Evolutionary conservation across 2,113 vertebrate species (phyloP).

Genomic region (Anseranas semipalmata): DNA sequence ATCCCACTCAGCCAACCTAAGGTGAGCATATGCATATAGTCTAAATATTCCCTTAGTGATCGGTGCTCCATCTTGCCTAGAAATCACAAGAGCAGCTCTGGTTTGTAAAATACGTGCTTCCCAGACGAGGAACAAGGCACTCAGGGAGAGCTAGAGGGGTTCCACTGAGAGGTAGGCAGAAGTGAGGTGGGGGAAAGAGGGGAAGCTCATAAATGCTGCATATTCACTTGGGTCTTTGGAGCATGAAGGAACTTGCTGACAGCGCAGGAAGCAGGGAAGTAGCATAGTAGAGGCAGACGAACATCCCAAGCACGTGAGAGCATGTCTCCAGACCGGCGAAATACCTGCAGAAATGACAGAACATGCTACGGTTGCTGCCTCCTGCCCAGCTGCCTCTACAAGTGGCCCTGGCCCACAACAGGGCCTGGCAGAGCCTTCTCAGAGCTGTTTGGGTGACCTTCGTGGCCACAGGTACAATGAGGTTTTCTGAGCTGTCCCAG

Average conservation of each 20-base stretch:
- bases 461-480: neutral
- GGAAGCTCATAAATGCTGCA: neutral
- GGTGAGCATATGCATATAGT: neutral
- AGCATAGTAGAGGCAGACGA: neutral
- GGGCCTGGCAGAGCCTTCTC: neutral
- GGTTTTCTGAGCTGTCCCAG: neutral
- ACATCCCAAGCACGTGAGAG: neutral
- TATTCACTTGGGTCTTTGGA: constrained; percentile 31
- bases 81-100: neutral
- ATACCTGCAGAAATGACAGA: neutral
- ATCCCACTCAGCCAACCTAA: neutral
- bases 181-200: neutral
- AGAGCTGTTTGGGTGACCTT: neutral
- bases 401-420: neutral
- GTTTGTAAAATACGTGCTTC: neutral
- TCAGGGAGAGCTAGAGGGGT: neutral
- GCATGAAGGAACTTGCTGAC: constrained; percentile 45
- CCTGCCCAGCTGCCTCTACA: neutral
- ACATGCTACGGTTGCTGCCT: neutral
- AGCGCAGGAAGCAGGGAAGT: neutral
- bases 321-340: neutral
- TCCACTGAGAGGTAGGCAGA: neutral
- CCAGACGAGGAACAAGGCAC: neutral
- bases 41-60: neutral
- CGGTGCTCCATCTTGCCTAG: neutral